Conservation (phyloP, 2,888 invertebrate species). For the Cheilosia pagana region DNA sequence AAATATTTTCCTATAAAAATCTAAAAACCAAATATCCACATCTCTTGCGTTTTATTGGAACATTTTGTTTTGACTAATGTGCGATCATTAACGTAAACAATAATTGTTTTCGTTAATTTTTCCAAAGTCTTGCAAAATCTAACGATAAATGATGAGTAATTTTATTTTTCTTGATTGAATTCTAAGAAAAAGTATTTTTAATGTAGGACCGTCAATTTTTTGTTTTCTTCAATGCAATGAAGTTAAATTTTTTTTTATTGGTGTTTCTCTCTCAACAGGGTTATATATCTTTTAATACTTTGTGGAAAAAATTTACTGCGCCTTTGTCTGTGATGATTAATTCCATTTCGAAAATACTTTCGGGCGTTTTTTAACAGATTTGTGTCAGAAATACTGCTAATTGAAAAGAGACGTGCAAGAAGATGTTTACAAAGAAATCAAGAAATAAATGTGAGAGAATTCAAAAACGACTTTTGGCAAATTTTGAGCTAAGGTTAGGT, state of each 20-base stretch:
- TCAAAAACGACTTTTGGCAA: too few relatives aligned
- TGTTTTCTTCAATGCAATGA: not conserved
- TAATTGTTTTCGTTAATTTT: not conserved
- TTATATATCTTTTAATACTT: not conserved
- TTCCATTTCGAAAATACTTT: not conserved
- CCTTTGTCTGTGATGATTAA: not conserved
- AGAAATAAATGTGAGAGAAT: too few relatives aligned
- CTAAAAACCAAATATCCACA: too few relatives aligned
- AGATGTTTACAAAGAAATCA: too few relatives aligned
- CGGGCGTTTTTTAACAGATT: too few relatives aligned
- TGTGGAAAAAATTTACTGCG: not conserved
- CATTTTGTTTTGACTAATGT: not conserved
- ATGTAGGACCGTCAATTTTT: not conserved
- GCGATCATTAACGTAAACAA: conserved; percentile 15
- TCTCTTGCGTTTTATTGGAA: too few relatives aligned
- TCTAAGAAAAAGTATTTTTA: conserved; percentile 27
- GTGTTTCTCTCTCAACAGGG: conserved; percentile 15
- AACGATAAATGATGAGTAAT: conserved; percentile 11
- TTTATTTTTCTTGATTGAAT: not conserved
- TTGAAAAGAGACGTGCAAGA: too few relatives aligned
- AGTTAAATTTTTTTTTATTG: conserved; percentile 2
- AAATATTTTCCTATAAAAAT: too few relatives aligned
- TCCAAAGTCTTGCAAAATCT: not conserved
- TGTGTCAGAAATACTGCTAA: too few relatives aligned
- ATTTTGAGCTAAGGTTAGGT: too few relatives aligned